Conservation (phyloP, 2,113 vertebrate genomes). For the Ameiurus melas region DNA sequence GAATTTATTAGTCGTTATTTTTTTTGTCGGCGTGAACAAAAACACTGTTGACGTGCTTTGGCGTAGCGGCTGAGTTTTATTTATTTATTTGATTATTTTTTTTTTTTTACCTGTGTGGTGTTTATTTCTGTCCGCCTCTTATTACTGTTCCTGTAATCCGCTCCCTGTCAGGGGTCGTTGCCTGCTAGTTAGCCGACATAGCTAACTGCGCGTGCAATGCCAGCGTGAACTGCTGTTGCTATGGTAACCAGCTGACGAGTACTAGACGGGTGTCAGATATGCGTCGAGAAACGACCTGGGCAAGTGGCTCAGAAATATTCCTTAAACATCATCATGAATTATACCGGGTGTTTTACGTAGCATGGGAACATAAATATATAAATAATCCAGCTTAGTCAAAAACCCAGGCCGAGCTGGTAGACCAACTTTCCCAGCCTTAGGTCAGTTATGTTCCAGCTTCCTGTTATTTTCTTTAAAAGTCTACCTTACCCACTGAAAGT, state of each 20-base stretch:
- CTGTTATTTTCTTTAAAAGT: neutral
- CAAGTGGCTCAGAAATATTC: neutral
- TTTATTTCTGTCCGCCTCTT: neutral
- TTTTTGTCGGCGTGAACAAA: neutral
- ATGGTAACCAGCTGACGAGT: neutral
- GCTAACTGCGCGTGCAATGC: neutral
- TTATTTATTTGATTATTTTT: too few species aligned
- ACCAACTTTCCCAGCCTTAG: neutral
- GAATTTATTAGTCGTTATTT: neutral
- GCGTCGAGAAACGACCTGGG: too few species aligned
- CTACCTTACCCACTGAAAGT: neutral
- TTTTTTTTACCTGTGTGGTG: too few species aligned
- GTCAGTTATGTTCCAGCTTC: neutral
- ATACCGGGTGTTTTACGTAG: neutral
- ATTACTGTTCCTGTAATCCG: neutral
- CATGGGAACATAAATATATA: too few species aligned
- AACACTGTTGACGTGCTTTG: neutral
- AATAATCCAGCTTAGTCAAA: neutral
- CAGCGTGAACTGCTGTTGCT: neutral
- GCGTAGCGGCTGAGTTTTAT: too few species aligned
- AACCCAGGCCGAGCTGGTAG: neutral
- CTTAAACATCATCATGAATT: neutral
- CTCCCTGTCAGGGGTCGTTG: neutral
- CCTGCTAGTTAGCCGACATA: neutral
- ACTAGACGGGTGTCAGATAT: neutral